Percentiles rank a stretch among this genome's conserved stretches.
These are phyloP conservation scores for Harpegnathos saltator DNA, from an alignment of 1,140 invertebrate species.

Conservation along the genomic window DNA sequence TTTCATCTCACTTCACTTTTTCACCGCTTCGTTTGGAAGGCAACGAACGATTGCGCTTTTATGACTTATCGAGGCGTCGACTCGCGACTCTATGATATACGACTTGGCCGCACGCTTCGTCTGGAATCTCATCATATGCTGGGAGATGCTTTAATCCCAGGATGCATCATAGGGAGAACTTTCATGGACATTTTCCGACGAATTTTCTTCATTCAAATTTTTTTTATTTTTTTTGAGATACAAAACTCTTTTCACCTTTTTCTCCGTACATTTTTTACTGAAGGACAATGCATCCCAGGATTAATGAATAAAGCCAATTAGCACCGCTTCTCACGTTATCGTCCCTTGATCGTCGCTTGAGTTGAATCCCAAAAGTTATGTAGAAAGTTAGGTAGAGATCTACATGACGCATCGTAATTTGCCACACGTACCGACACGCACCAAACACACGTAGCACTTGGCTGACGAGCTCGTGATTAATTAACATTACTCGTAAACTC, in stretches of 20 bases:
- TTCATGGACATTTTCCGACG: neutral
- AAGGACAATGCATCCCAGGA: too few species aligned
- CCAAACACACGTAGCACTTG: neutral
- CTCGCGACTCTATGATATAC: neutral
- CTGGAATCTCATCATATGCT: neutral
- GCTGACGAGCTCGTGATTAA: too few species aligned
- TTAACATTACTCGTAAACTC: too few species aligned
- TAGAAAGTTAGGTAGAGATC: neutral
- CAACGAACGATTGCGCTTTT: constrained; percentile 6
- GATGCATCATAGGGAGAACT: neutral
- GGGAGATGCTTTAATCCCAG: neutral
- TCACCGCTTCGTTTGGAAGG: constrained; percentile 4
- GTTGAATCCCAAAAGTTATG: neutral
- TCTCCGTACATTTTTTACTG: too few species aligned
- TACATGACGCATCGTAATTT: constrained; percentile 17
- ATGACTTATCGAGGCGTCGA: neutral
- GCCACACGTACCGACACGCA: constrained; percentile 8
- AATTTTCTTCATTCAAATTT: neutral
- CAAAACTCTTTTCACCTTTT: too few species aligned
- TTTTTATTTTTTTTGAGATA: too few species aligned
- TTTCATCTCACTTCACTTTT: neutral
- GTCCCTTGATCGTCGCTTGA: neutral
- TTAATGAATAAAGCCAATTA: too few species aligned
- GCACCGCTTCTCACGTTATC: neutral
- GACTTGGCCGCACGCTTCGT: neutral